Conservation (phyloP, 2,113 vertebrate species). For the Apodemus speciosus region DNA sequence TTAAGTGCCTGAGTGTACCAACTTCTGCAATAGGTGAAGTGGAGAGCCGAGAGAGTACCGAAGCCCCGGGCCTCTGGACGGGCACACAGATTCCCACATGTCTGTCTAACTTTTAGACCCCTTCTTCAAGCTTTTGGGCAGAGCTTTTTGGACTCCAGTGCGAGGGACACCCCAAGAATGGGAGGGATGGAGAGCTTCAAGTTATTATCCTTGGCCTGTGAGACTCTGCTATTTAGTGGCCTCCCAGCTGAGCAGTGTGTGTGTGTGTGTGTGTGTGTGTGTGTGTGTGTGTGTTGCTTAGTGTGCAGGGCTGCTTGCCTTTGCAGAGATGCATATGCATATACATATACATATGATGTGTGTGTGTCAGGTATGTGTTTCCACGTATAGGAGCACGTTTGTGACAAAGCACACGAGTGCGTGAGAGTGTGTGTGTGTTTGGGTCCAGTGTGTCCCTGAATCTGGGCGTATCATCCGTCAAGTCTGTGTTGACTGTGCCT, state of each 20-base stretch:
- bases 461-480: background rate
- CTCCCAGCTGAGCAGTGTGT: background rate
- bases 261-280: background rate
- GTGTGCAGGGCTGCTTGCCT: background rate
- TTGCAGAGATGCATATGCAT: background rate
- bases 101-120: background rate
- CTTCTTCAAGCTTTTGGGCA: background rate
- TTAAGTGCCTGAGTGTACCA: background rate
- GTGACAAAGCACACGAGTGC: background rate
- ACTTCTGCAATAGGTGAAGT: background rate
- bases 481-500: background rate
- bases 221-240: background rate
- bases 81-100: background rate
- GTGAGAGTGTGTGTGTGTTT: background rate
- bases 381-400: background rate
- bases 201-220: background rate
- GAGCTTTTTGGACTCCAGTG: background rate
- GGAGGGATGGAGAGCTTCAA: background rate
- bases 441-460: background rate
- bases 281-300: background rate
- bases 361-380: background rate
- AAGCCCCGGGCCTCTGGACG: background rate
- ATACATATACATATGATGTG: background rate
- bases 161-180: background rate
- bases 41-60: background rate